Base-by-base conservation (phyloP, 2,797 vertebrate genomes). In the Sebastes cheni region DNA sequence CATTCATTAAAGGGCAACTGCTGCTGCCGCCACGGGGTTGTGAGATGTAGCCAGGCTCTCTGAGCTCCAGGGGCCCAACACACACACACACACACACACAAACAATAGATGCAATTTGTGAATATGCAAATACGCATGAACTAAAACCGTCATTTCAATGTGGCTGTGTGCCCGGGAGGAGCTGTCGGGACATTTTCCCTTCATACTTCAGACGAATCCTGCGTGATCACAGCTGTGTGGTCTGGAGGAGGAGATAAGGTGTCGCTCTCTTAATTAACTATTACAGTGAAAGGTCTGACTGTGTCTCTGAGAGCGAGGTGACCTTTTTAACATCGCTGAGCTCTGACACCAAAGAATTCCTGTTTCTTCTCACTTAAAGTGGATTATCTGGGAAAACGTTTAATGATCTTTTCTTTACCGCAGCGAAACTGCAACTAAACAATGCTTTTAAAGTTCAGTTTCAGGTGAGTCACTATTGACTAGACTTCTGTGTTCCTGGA, bases 111-210 rank as follows among this genome's bases (percentile, higher is more conserved):
- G 60, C 46, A 83, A 69, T 72, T 70, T 72, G 71, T 46, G 36
- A 80, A 88, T 76, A 90, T 87, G 88, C 81, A 90, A 86, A 93
- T 89, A 55, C 54, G 61, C 82, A 85, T 46, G 80, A 91, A 71
- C 56, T 46, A 34, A 46, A 66, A 9, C 11, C 39, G 30, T 81
- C 34, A 56, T 81, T 83, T 86, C 39, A 73, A 90, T 84, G 81
- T 4, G 65, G 32, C 77, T 27, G 64, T 55, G 55, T 70, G 75
- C 83, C 91, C 76, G 0, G n/a, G 60, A 73, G 88, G 76, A 83
- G 77, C 79, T 4, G 66, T 65, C 79, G 12, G 36, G 67, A 82
- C 81, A 75, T 67, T 78, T 81, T 81, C 77, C 75, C 58, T 67
- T 67, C 68, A 59, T 73, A 83, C 58, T 13, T 32, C 54, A 64